Evolutionary conservation across 2,797 vertebrate genomes (phyloP).

Genomic region (Pagetopsis macropterus): DNA sequence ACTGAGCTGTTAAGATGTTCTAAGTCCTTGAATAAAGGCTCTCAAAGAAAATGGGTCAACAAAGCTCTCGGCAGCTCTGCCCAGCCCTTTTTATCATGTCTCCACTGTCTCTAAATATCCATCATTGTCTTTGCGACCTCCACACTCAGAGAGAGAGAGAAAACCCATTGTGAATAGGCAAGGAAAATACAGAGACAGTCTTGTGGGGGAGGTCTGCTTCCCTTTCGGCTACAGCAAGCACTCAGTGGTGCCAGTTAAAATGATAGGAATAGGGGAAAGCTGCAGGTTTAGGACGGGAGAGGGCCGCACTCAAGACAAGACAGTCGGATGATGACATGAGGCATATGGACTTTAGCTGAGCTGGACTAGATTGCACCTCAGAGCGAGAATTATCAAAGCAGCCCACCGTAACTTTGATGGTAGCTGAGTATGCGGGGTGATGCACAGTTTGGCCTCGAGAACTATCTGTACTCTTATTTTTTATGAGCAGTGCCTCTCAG

Average conservation of each 20-base stretch:
- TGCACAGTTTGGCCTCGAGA: constrained; percentile 18
- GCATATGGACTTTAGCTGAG: constrained; percentile 46
- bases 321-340: constrained; percentile 47
- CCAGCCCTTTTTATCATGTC: constrained; percentile 28
- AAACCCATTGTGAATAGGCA: constrained; percentile 38
- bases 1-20: constrained; percentile 52
- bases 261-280: constrained; percentile 45
- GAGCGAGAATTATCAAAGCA: constrained; percentile 22
- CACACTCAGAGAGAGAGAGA: constrained; percentile 17
- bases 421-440: no score
- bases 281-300: constrained; percentile 40
- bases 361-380: constrained; percentile 51
- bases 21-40: constrained; percentile 56
- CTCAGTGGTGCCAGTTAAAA: constrained; percentile 49
- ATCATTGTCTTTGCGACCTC: constrained; percentile 47
- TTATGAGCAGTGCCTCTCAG: not conserved
- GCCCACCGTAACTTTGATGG: constrained; percentile 47
- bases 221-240: constrained; percentile 62
- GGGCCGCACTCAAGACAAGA: constrained; percentile 30
- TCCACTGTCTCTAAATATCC: constrained; percentile 47
- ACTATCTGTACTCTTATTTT: constrained; percentile 3
- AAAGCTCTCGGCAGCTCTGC: constrained; percentile 38
- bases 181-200: constrained; percentile 36
- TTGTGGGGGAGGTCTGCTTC: constrained; percentile 24
- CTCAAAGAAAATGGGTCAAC: constrained; percentile 49